phyloP scores from a whole-genome alignment of 2,113 vertebrate genomes.

The Panurus biarmicus region DNA sequence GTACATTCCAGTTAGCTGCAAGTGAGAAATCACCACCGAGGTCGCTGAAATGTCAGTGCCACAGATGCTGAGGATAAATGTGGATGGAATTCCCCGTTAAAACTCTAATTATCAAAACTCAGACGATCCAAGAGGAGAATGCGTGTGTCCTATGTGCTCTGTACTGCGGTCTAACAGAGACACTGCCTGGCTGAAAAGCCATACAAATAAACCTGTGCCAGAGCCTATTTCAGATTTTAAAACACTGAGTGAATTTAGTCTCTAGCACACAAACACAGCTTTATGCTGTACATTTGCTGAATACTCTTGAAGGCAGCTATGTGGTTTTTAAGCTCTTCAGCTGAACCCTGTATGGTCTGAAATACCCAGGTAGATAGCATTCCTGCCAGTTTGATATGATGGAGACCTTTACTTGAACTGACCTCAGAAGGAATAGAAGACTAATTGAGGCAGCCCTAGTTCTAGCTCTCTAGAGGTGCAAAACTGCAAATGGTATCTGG shows the following conservation, averaged over 20 bases:
- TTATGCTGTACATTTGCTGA: neutral
- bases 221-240: neutral
- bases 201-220: neutral
- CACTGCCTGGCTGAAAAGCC: neutral
- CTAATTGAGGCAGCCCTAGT: conserved; percentile 28
- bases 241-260: neutral
- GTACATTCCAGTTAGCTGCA: conserved; percentile 31
- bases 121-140: neutral
- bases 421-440: conserved; percentile 41
- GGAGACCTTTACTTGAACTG: conserved; percentile 43
- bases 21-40: conserved; percentile 1
- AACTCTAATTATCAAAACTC: neutral
- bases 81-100: neutral
- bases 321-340: neutral
- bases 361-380: conserved; percentile 34
- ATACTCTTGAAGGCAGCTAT: neutral
- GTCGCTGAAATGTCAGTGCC: conserved; percentile 11
- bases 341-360: neutral
- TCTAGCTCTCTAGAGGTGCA: conserved; percentile 14
- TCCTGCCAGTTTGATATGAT: conserved; percentile 40
- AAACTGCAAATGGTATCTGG: conserved; percentile 20
- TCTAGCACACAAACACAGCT: neutral
- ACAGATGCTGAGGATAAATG: neutral
- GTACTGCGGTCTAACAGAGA: neutral
- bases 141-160: accelerated